Conservation (phyloP, 1,140 invertebrate genomes). For the Listronotus bonariensis region DNA sequence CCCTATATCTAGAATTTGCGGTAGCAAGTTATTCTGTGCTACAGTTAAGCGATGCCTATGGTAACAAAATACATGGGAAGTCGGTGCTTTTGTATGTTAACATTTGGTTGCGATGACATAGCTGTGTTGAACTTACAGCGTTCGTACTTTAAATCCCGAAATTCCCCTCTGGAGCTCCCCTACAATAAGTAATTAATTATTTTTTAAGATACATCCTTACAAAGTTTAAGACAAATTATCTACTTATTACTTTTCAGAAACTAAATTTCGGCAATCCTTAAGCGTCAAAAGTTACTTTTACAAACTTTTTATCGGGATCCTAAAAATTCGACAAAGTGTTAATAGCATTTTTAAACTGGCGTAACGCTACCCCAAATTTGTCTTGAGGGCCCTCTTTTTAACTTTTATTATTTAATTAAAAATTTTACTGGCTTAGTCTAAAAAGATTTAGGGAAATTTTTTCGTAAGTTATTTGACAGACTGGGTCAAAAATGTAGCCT, state of each 20-base stretch:
- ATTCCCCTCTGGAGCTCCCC: too few relatives aligned
- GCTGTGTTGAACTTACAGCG: too few relatives aligned
- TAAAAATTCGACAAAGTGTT: constrained; percentile 27
- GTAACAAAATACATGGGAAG: too few relatives aligned
- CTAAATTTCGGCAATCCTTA: constrained; percentile 14
- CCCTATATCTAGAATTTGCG: too few relatives aligned
- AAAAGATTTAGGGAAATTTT: constrained; percentile 19
- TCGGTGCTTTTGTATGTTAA: too few relatives aligned
- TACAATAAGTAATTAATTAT: too few relatives aligned
- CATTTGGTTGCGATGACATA: too few relatives aligned
- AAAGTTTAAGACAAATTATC: constrained; percentile 1
- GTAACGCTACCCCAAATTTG: constrained; percentile 19
- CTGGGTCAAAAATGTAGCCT: neutral
- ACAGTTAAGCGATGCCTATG: too few relatives aligned
- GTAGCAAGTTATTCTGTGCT: too few relatives aligned
- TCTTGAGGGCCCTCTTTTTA: constrained; percentile 16
- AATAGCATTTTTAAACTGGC: constrained; percentile 27
- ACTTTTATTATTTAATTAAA: constrained; percentile 36
- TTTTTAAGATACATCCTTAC: neutral
- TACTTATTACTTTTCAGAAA: constrained; percentile 12
- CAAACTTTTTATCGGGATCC: constrained; percentile 13
- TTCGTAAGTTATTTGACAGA: neutral
- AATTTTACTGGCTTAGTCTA: constrained; percentile 1
- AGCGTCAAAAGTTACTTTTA: constrained; percentile 19
- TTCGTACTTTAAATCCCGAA: too few relatives aligned